Percentiles rank a stretch among this genome's conserved stretches.
phyloP scores from a whole-genome alignment of 2,888 invertebrate genomes.

The Heliconius ethilla region DNA sequence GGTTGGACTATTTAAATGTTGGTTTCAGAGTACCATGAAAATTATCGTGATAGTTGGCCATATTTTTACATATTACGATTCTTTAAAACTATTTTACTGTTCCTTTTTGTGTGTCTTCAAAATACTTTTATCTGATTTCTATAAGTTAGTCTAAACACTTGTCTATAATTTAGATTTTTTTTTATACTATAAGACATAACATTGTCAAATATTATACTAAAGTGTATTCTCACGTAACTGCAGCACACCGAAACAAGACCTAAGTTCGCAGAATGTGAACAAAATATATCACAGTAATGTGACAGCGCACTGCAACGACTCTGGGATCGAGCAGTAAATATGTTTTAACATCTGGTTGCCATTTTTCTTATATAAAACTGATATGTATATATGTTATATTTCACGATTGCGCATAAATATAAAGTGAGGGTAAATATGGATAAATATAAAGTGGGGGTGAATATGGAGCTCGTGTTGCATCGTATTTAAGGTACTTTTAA shows the following conservation, averaged over 20 bases:
- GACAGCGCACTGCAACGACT: constrained; percentile 30
- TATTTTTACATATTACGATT: too few species aligned
- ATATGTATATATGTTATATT: constrained; percentile 16
- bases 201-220: too few species aligned
- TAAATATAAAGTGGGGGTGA: constrained; percentile 5
- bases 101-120: too few species aligned
- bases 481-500: too few species aligned
- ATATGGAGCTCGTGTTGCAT: background rate
- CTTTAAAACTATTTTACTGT: too few species aligned
- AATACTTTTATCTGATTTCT: too few species aligned
- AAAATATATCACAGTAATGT: constrained; percentile 35
- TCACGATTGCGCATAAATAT: constrained; percentile 17
- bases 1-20: too few species aligned
- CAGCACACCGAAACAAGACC: constrained; percentile 11
- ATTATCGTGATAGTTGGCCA: too few species aligned
- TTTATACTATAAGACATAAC: too few species aligned
- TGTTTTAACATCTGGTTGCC: constrained; percentile 35
- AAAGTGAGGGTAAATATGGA: background rate
- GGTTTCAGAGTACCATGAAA: too few species aligned
- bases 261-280: constrained; percentile 29
- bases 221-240: constrained; percentile 1
- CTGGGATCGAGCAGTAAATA: constrained; percentile 36
- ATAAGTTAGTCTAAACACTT: too few species aligned
- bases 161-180: too few species aligned
- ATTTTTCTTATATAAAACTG: constrained; percentile 29